Base-by-base conservation (phyloP, 2,797 vertebrate species). In the Siniperca obscura region DNA sequence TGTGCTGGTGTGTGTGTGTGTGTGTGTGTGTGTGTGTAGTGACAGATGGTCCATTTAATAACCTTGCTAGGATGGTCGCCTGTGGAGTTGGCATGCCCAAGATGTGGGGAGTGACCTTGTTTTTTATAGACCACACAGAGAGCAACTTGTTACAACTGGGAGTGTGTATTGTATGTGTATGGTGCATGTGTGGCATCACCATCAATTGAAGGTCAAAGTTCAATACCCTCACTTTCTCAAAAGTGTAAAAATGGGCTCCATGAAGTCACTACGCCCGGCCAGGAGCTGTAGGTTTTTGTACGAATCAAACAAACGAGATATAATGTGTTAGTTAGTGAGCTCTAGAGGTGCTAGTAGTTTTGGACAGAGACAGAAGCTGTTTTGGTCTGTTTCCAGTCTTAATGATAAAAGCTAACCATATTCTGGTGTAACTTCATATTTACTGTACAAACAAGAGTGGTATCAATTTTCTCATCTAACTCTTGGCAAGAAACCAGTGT, bases 11-110 rank as follows among this genome's bases (percentile, higher is more conserved):
- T 30, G n/a, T 44, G 64, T 36, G n/a, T 40, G 50, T 38, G 50
- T 4, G 16, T n/a, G 25, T 67, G 71, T 38, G 62, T 70, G 53
- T 19, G 30, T 82, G 79, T 85, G 75, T 53, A 13, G 59, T 66
- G 65, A 80, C 87, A 90, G 89, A 93, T 90, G 87, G 89, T 74
- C 68, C 70, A 50, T 90, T 91, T 91, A 90, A 89, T 83, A 87
- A 89, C 87, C 90, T 74, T 82, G 76, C 55, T 75, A 80, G 66
- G 36, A 78, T 70, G 86, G 70, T 40, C 0, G 81, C 83, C 86
- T 80, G 81, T 52, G 59, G 85, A 72, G 76, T 70, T 89, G 86
- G 85, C 74, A 62, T 77, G 75, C 44, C 52, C 68, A 82, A 80
- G 80, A 84, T 83, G 74, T 76, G 60, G 74, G 42, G 74, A 83